Percentiles rank a stretch among this genome's conserved stretches.
Conservation (phyloP, 2,113 vertebrate genomes). For the Oreochromis niloticus region DNA sequence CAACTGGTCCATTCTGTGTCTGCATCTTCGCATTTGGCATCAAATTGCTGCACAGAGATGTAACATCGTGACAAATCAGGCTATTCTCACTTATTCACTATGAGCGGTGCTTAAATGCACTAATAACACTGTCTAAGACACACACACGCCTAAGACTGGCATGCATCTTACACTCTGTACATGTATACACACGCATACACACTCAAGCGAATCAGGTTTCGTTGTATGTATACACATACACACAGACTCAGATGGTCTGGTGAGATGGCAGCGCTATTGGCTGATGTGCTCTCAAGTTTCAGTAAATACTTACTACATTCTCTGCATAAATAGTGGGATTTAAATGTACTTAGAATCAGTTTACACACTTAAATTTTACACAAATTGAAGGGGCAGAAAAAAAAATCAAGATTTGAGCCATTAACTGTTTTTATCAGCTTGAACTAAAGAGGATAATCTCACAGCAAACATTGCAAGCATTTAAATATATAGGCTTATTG, state of each 20-base stretch:
- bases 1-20: background rate
- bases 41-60: background rate
- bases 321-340: background rate
- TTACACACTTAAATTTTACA: background rate
- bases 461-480: fast-evolving
- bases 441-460: background rate
- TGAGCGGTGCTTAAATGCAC: background rate
- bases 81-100: background rate
- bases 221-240: background rate
- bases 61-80: background rate
- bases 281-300: conserved; percentile 9
- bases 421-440: background rate
- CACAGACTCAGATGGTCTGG: background rate
- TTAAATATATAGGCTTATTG: background rate
- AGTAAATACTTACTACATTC: conserved; percentile 1
- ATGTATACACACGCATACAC: background rate
- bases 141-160: background rate
- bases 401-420: fast-evolving
- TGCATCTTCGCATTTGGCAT: background rate
- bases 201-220: conserved; percentile 13
- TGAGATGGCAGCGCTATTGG: conserved; percentile 24
- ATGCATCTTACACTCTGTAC: background rate
- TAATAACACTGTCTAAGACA: background rate
- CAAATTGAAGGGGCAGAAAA: background rate
- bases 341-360: background rate